Evolutionary conservation across 2,888 invertebrate species (phyloP).

Genomic region (Cryptophagus acutangulus): DNA sequence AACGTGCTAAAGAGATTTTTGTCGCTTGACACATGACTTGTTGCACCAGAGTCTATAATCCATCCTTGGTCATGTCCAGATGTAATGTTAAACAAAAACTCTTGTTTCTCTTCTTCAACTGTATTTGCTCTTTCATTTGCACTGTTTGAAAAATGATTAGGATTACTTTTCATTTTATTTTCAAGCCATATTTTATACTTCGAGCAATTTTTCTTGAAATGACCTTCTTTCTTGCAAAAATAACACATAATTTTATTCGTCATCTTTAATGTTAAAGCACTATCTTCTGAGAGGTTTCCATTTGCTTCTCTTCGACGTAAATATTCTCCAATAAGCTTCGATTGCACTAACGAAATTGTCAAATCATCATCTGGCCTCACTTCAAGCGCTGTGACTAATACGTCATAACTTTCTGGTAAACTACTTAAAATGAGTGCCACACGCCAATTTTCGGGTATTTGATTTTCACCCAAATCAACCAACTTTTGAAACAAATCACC

Average conservation of each 20-base stretch:
- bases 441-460: neutral
- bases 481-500: neutral
- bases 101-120: too few species aligned
- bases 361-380: neutral
- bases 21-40: too few species aligned
- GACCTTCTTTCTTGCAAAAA: conserved; percentile 8
- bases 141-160: too few species aligned
- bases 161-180: too few species aligned
- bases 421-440: neutral
- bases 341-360: neutral
- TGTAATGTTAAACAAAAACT: too few species aligned
- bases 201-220: conserved; percentile 5
- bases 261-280: neutral
- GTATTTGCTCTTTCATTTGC: too few species aligned
- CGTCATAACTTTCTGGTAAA: neutral
- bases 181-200: conserved; percentile 7
- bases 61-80: too few species aligned
- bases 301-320: neutral
- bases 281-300: neutral
- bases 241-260: conserved; percentile 2
- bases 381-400: conserved; percentile 4
- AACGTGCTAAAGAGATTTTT: too few species aligned
- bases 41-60: too few species aligned
- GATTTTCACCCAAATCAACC: conserved; percentile 3
- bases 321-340: conserved; percentile 1